A percentile compares a stretch with the other conserved stretches of the same genome.
These are phyloP conservation scores for Sebastes wilsoni DNA, from an alignment of 2,797 vertebrate species.

Conservation along the genomic window DNA sequence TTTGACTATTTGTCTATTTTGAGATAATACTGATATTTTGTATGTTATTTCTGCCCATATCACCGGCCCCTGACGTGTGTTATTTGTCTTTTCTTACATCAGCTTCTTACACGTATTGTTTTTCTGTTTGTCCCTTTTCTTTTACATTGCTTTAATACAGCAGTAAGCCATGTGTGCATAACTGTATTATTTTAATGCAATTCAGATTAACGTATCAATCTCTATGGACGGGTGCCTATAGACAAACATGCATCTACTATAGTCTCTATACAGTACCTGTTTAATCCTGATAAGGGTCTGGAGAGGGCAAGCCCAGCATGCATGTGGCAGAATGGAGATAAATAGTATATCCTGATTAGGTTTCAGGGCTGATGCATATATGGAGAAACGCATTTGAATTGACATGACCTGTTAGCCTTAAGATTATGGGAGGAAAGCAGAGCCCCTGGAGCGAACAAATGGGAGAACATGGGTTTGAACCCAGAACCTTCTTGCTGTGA, in stretches of 20 bases:
- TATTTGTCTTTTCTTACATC: background rate
- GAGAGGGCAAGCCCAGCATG: background rate
- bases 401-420: background rate
- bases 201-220: background rate
- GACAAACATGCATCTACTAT: background rate
- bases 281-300: background rate
- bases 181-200: slow-evolving; percentile 2
- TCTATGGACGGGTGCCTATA: background rate
- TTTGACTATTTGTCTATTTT: background rate
- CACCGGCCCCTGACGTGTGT: background rate
- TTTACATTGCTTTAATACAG: background rate
- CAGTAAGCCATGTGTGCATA: slow-evolving; percentile 15
- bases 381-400: background rate
- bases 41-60: background rate
- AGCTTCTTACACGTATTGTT: background rate
- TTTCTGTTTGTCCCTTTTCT: background rate
- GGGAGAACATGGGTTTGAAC: background rate
- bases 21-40: background rate
- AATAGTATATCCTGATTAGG: background rate
- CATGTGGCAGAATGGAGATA: background rate
- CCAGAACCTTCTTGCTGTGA: background rate
- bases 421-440: background rate
- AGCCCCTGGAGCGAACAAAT: background rate
- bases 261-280: background rate
- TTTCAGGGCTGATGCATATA: background rate